A percentile compares a stretch with the other conserved stretches of the same genome.
Evolutionary conservation across 92 coral and sea anemone species (phyloP).

Genomic region (Porites cylindrica): DNA sequence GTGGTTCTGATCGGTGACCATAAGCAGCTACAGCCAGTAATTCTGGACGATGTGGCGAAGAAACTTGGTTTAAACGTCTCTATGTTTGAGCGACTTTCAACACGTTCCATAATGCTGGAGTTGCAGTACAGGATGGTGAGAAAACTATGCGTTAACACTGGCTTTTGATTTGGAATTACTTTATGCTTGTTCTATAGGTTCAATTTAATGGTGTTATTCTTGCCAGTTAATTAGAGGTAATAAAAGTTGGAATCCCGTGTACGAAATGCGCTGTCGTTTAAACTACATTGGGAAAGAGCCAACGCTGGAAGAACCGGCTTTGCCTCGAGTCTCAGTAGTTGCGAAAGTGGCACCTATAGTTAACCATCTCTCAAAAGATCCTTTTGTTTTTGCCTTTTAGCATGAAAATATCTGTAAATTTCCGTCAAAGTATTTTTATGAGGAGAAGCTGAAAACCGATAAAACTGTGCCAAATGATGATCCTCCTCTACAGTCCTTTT

Average conservation of each 20-base stretch:
- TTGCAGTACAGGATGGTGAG: constrained; percentile 93
- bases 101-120: constrained; percentile 69
- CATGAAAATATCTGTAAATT: constrained; percentile 78
- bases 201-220: too few species aligned
- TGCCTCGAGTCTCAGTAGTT: too few species aligned
- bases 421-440: constrained; percentile 82
- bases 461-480: constrained; percentile 60
- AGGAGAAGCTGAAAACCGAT: constrained; percentile 61
- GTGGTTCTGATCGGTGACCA: constrained; percentile 95
- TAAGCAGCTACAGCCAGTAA: constrained; percentile 90
- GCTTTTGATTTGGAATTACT: background rate
- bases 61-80: constrained; percentile 76
- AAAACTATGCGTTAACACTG: background rate
- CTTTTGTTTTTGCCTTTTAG: constrained; percentile 17
- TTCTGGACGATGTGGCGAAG: constrained; percentile 69
- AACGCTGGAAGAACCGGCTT: too few species aligned
- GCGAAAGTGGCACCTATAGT: too few species aligned
- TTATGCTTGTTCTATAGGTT: background rate
- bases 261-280: too few species aligned
- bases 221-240: too few species aligned
- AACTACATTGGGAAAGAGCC: too few species aligned
- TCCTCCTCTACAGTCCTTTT: constrained; percentile 46
- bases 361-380: too few species aligned
- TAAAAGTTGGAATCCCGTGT: too few species aligned
- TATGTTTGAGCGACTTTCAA: constrained; percentile 84